Evolutionary conservation across 2,888 invertebrate genomes (phyloP).

Genomic region (Tolmerus cingulatus): DNA sequence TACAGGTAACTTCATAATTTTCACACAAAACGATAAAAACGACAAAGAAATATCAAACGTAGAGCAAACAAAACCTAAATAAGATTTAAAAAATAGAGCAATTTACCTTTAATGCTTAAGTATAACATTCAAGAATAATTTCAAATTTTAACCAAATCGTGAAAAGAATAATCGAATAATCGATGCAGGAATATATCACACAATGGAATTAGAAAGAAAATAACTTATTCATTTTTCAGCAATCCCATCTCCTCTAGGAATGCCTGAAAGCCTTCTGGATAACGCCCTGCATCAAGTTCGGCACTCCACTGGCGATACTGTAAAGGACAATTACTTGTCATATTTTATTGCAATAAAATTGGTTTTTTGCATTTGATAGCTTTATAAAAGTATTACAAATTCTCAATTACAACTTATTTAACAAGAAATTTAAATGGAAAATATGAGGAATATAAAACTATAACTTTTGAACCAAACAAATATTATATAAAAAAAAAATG

Average conservation of each 20-base stretch:
- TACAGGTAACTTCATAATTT: background rate
- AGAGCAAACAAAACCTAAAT: background rate
- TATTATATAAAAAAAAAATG: no score
- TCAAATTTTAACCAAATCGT: background rate
- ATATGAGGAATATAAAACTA: no score
- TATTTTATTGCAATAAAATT: no score
- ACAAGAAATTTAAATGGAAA: no score
- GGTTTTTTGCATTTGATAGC: no score
- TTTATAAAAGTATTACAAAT: no score
- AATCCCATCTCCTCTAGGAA: constrained; percentile 78
- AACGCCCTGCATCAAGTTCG: constrained; percentile 81
- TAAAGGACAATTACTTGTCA: constrained; percentile 54
- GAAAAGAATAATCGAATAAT: background rate
- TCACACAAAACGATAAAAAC: background rate
- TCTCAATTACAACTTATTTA: no score
- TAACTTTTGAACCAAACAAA: no score
- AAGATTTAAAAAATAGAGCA: background rate
- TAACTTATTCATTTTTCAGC: constrained; percentile 71
- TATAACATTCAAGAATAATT: background rate
- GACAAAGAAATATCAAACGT: background rate
- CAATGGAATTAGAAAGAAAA: background rate
- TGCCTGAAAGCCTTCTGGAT: constrained; percentile 80
- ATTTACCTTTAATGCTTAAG: background rate
- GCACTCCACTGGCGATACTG: constrained; percentile 84
- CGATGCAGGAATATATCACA: background rate